phyloP scores from a whole-genome alignment of 1,140 invertebrate species.

The Drosophila pruinosa region DNA sequence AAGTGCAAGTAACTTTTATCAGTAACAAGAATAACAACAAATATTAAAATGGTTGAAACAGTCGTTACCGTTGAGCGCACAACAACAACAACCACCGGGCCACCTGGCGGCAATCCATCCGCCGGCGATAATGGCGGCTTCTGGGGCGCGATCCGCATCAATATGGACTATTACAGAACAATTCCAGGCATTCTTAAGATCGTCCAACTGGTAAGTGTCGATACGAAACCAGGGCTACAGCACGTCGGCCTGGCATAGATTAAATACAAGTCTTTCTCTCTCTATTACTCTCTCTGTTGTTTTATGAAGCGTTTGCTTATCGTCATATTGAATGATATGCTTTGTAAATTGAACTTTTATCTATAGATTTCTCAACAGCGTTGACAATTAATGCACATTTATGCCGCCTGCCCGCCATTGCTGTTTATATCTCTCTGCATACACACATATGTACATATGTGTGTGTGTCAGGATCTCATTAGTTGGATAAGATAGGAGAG shows the following conservation, averaged over 20 bases:
- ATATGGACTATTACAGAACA: slow-evolving; percentile 86
- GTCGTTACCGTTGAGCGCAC: slow-evolving; percentile 86
- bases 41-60: slow-evolving; percentile 86
- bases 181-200: slow-evolving; percentile 86
- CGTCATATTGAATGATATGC: slow-evolving; percentile 15
- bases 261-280: neutral
- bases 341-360: slow-evolving; percentile 54
- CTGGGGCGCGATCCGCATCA: slow-evolving; percentile 84
- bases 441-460: slow-evolving; percentile 4
- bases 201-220: slow-evolving; percentile 85
- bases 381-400: slow-evolving; percentile 45
- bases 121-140: slow-evolving; percentile 83
- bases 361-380: slow-evolving; percentile 34
- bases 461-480: slow-evolving; percentile 60
- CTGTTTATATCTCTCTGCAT: slow-evolving; percentile 4
- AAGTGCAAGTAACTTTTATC: neutral
- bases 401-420: neutral
- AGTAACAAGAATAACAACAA: slow-evolving; percentile 32
- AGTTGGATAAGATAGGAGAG: slow-evolving; percentile 64
- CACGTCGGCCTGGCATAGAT: no score
- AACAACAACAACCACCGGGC: slow-evolving; percentile 85
- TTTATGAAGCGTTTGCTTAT: slow-evolving; percentile 14
- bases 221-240: neutral
- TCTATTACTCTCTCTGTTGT: neutral
- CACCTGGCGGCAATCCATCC: slow-evolving; percentile 82